Conservation (phyloP, 2,888 invertebrate genomes). For the Cheilosia impressa region DNA sequence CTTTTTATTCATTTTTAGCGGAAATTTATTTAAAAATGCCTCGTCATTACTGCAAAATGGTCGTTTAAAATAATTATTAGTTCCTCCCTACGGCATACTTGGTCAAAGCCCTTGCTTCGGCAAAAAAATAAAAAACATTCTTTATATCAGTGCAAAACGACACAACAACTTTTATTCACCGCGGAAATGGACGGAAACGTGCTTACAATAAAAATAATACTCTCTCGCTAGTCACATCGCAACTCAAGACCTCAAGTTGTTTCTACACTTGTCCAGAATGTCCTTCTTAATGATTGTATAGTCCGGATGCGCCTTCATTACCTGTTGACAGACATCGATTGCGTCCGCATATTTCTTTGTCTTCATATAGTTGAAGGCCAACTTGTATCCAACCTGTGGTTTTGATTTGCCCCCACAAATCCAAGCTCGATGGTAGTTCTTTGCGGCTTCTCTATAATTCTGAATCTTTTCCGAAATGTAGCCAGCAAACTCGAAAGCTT, state of each 20-base stretch:
- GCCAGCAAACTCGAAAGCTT: constrained; percentile 94
- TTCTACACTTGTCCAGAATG: constrained; percentile 94
- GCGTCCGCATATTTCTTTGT: constrained; percentile 95
- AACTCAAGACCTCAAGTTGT: constrained; percentile 88
- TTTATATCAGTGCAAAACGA: constrained; percentile 20
- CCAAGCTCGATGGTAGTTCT: constrained; percentile 94
- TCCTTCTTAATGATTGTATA: constrained; percentile 97
- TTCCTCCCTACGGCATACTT: no score
- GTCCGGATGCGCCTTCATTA: constrained; percentile 91
- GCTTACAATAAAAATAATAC: constrained; percentile 21
- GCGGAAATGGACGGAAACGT: constrained; percentile 46
- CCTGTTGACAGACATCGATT: constrained; percentile 94
- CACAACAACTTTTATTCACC: constrained; percentile 11
- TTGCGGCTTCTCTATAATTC: constrained; percentile 92
- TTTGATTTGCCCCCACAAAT: constrained; percentile 91
- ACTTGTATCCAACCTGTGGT: constrained; percentile 94
- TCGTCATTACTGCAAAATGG: no score
- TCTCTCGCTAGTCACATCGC: background rate
- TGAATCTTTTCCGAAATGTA: constrained; percentile 96
- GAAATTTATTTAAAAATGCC: no score
- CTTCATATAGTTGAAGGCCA: constrained; percentile 96
- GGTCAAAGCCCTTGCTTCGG: no score
- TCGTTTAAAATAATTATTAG: no score
- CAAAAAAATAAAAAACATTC: background rate
- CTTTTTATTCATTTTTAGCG: no score